Base-by-base conservation (phyloP, 1,140 invertebrate species). In the Eupeodes corollae region DNA sequence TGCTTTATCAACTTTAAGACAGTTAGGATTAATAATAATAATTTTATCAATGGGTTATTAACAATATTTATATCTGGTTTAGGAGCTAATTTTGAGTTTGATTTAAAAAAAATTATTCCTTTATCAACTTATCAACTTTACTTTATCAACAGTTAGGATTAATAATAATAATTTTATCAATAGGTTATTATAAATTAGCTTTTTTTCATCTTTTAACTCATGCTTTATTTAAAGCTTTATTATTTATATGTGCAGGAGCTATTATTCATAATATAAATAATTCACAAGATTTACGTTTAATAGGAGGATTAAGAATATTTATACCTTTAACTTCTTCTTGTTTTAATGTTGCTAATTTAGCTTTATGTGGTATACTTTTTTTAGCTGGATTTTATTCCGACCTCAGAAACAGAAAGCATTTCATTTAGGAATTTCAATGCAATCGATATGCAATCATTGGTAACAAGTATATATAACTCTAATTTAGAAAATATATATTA, bases 71-170 rank as follows among this genome's bases (percentile, higher is more conserved):
- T 79, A 59, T 66, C 76, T 10, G 74, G 76, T 0, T 51, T 79
- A 54, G 59, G 68, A 0, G 75, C 76, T 52, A 75, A 72, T 71
- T 75, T 73, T 74, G 77, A 80, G 51, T 73, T 69, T 74, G 76
- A 82, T 73, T 73, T 80, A 58, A 79, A 79, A 67, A 80, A 79
- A 71, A 76, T 80, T 76, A 79, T 83, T 80, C 80, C 79, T 64
- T 70, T 80, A 51, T 83, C 81, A 8, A 83, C 80, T 44, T 73
- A 83, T 65, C n/a, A n/a, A n/a, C n/a, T n/a, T n/a, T n/a, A n/a
- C n/a, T n/a, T n/a, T n/a, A n/a, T n/a, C 80, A 78, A 14, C 79
- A 84, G 54, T 71, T 83, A 67, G 75, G 78, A 0, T 70, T 82
- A 63, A 81, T n/a, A n/a, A n/a, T n/a, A n/a, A n/a, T n/a, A n/a